Conservation (phyloP, 2,797 vertebrate genomes). For the Brachyrhaphis roseni region DNA sequence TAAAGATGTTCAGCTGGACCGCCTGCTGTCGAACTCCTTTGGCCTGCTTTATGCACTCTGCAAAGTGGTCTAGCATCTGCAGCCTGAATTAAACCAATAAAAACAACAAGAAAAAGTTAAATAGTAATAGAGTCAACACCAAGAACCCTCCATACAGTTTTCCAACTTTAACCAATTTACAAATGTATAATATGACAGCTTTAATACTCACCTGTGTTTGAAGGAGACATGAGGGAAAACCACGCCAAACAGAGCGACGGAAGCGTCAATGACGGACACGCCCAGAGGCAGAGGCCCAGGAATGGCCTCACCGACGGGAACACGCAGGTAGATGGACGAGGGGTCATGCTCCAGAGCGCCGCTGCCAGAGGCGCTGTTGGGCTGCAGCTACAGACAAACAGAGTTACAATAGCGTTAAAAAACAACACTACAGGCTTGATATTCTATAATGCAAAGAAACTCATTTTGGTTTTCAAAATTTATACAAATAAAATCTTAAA, state of each 20-base stretch:
- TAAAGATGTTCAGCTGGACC: slow-evolving; percentile 98
- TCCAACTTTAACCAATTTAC: background rate
- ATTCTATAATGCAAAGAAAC: background rate
- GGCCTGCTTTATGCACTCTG: slow-evolving; percentile 98
- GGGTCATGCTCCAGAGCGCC: slow-evolving; percentile 97
- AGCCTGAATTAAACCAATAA: slow-evolving; percentile 78
- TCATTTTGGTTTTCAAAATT: background rate
- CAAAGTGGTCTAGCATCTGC: slow-evolving; percentile 99
- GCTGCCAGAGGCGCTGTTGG: slow-evolving; percentile 97
- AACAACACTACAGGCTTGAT: background rate
- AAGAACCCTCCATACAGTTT: background rate
- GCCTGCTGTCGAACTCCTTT: slow-evolving; percentile 98
- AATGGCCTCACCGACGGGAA: slow-evolving; percentile 93
- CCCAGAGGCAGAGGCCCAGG: slow-evolving; percentile 96
- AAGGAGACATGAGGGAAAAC: slow-evolving; percentile 99
- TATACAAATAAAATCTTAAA: background rate
- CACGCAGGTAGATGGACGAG: slow-evolving; percentile 95
- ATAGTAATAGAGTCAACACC: slow-evolving; percentile 4
- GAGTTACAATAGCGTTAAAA: slow-evolving; percentile 1
- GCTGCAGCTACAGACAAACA: slow-evolving; percentile 86
- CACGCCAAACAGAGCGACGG: slow-evolving; percentile 96
- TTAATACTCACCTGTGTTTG: slow-evolving; percentile 88
- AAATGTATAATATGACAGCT: background rate
- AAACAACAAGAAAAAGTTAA: background rate
- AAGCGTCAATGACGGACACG: slow-evolving; percentile 97